A percentile compares a stretch with the other conserved stretches of the same genome.
Conservation (phyloP, 2,797 vertebrate species). For the Melanotaenia trifasciata region DNA sequence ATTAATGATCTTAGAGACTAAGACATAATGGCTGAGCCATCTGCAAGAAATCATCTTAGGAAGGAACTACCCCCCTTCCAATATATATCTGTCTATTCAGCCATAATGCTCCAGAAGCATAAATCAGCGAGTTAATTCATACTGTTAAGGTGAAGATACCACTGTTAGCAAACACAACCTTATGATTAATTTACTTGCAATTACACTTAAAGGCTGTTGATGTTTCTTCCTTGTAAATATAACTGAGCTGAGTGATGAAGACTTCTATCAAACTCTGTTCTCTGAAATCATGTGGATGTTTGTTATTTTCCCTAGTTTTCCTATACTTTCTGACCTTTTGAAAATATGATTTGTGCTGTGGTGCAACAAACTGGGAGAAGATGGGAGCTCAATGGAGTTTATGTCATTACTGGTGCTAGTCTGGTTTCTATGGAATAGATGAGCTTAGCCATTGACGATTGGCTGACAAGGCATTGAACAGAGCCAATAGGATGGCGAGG, state of each 20-base stretch:
- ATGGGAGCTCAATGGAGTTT: constrained; percentile 53
- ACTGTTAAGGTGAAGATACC: constrained; percentile 52
- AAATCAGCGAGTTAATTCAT: constrained; percentile 68
- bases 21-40: constrained; percentile 80
- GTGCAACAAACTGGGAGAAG: constrained; percentile 43
- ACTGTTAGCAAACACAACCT: constrained; percentile 58
- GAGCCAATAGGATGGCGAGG: constrained; percentile 68
- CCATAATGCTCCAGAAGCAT: constrained; percentile 57
- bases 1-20: constrained; percentile 85
- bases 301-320: neutral
- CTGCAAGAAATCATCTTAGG: constrained; percentile 77
- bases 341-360: constrained; percentile 8
- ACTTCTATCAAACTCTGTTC: neutral
- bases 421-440: constrained; percentile 78
- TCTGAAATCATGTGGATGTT: neutral
- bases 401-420: constrained; percentile 68
- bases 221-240: constrained; percentile 25
- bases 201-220: constrained; percentile 41
- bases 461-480: constrained; percentile 53
- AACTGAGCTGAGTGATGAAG: neutral
- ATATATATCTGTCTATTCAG: constrained; percentile 71
- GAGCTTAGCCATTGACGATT: constrained; percentile 59
- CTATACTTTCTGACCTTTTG: constrained; percentile 40
- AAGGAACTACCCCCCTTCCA: constrained; percentile 63
- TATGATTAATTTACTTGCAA: constrained; percentile 54